phyloP scores from a whole-genome alignment of 1,140 invertebrate genomes.

The Stegodyphus dumicola region DNA sequence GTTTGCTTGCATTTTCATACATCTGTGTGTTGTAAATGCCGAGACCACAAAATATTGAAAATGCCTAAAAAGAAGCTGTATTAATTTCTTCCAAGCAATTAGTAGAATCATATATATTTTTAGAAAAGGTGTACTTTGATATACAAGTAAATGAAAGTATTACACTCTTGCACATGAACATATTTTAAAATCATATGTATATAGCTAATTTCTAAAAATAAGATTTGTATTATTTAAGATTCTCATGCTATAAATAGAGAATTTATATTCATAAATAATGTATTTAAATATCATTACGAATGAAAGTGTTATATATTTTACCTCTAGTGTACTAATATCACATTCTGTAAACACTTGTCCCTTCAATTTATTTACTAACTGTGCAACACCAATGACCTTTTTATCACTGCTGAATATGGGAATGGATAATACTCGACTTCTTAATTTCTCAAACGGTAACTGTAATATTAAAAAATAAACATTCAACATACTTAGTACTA shows the following conservation, averaged over 20 bases:
- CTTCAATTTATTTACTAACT: conserved; percentile 94
- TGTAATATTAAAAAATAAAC: not conserved
- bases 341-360: conserved; percentile 82
- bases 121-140: too few species aligned
- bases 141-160: too few species aligned
- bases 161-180: too few species aligned
- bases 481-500: too few species aligned
- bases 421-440: conserved; percentile 71
- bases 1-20: conserved; percentile 93
- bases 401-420: conserved; percentile 91
- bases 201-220: too few species aligned
- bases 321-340: conserved; percentile 88
- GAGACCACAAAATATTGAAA: conserved; percentile 95
- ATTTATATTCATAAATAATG: too few species aligned
- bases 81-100: not conserved
- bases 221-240: too few species aligned
- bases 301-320: not conserved
- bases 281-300: too few species aligned
- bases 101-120: too few species aligned
- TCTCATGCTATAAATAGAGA: too few species aligned
- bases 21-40: conserved; percentile 98
- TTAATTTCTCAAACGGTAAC: conserved; percentile 35
- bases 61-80: conserved; percentile 74
- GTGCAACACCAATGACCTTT: conserved; percentile 89
- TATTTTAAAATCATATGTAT: too few species aligned